phyloP scores from a whole-genome alignment of 2,797 vertebrate species.

The Zalophus californianus region DNA sequence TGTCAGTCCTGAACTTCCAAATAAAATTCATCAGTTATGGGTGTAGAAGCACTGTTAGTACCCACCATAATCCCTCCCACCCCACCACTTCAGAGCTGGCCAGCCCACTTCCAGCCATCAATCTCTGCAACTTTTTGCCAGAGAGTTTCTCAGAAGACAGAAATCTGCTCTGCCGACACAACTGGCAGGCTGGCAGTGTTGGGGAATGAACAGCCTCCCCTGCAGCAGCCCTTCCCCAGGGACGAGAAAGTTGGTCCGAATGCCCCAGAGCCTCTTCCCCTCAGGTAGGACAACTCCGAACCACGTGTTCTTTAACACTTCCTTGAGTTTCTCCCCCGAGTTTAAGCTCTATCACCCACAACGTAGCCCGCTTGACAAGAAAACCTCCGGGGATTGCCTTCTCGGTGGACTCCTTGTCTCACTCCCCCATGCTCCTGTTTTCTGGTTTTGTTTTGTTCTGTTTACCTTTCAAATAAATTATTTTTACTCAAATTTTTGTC shows the following conservation, averaged over 20 bases:
- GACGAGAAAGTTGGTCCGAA: background rate
- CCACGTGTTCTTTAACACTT: no score
- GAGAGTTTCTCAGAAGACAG: background rate
- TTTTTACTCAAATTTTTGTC: constrained; percentile 8
- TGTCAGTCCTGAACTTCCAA: background rate
- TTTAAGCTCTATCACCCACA: background rate
- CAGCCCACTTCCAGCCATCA: background rate
- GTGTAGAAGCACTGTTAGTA: background rate
- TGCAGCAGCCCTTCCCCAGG: background rate
- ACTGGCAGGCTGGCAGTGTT: background rate
- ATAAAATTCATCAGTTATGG: background rate
- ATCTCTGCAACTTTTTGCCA: background rate
- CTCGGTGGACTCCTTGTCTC: background rate
- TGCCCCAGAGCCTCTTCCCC: background rate
- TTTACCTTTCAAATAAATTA: background rate
- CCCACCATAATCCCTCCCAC: background rate
- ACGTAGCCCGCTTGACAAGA: background rate
- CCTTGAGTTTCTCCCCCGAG: background rate
- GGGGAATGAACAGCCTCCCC: background rate
- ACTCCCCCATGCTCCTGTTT: background rate
- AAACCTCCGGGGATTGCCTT: background rate
- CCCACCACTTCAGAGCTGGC: background rate
- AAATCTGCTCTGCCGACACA: background rate
- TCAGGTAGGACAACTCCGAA: background rate
- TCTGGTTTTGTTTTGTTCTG: background rate